These are phyloP conservation scores for Alaudala cheleensis DNA, from an alignment of 2,113 vertebrate species.

Conservation along the genomic window DNA sequence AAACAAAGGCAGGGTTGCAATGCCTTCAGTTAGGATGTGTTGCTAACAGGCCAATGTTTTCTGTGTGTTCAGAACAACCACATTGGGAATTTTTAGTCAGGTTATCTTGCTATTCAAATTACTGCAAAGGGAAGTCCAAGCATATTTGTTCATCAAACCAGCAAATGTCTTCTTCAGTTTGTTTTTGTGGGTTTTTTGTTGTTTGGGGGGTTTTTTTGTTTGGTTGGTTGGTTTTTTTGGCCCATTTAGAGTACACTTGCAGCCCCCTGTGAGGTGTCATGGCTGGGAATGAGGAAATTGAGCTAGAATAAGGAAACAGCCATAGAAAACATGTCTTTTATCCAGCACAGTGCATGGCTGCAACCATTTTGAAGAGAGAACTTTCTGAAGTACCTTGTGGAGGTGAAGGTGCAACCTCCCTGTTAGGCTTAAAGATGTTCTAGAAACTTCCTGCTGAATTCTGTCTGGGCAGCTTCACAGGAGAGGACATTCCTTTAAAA, in stretches of 20 bases:
- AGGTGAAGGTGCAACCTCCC: background rate
- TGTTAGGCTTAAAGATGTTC: background rate
- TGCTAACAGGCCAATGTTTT: background rate
- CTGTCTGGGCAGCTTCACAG: background rate
- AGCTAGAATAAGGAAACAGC: background rate
- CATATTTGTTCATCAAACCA: background rate
- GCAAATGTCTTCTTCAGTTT: background rate
- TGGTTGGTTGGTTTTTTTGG: background rate
- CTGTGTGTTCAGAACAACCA: background rate
- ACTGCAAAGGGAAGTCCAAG: background rate
- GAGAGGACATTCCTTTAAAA: background rate
- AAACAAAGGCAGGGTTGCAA: background rate
- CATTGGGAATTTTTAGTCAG: background rate
- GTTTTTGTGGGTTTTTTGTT: too few relatives aligned
- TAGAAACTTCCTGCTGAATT: background rate
- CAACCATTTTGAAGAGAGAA: background rate
- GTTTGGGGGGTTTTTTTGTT: background rate
- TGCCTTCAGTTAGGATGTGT: background rate
- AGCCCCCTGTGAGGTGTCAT: background rate
- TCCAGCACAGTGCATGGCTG: background rate
- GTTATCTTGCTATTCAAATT: slow-evolving; percentile 33
- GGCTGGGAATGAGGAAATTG: background rate
- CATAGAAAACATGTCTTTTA: background rate
- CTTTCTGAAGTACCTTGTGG: background rate
- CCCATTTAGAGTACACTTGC: background rate